Evolutionary conservation across 2,797 vertebrate species (phyloP).

Genomic region (Babyrousa celebensis): DNA sequence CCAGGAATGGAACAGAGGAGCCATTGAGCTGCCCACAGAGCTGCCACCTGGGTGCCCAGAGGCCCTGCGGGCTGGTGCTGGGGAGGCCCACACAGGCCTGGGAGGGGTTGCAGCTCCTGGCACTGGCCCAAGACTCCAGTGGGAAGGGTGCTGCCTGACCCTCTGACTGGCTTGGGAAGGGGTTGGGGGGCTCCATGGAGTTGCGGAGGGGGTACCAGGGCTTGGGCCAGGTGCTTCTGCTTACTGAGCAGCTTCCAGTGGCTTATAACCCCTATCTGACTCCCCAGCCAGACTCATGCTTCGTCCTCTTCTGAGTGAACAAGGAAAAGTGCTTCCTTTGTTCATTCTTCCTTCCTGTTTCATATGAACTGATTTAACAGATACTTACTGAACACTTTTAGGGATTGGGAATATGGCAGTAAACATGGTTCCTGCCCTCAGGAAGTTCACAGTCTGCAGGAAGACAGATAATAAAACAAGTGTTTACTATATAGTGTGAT

Average conservation of each 20-base stretch:
- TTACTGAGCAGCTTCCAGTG: neutral
- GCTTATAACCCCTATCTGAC: neutral
- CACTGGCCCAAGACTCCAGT: neutral
- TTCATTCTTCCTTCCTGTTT: constrained; percentile 56
- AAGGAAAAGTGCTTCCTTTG: neutral
- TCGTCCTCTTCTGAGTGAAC: constrained; percentile 15
- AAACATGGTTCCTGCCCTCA: constrained; percentile 36
- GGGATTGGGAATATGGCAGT: neutral
- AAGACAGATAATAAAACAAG: constrained; percentile 3
- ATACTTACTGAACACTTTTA: neutral
- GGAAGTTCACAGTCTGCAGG: constrained; percentile 35
- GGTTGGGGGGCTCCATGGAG: neutral
- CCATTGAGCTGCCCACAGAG: constrained; percentile 78
- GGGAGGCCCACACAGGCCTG: constrained; percentile 50
- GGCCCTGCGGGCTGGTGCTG: constrained; percentile 59
- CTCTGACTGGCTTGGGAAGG: neutral
- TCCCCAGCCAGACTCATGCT: neutral
- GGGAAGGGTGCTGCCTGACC: neutral
- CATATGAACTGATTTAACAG: neutral
- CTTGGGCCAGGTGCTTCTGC: neutral
- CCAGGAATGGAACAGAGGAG: constrained; percentile 82
- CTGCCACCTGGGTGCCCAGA: constrained; percentile 77
- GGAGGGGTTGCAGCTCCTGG: constrained; percentile 22
- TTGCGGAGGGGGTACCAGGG: neutral
- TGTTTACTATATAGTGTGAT: neutral